A percentile compares a stretch with the other conserved stretches of the same genome.
phyloP scores from a whole-genome alignment of 2,888 invertebrate genomes.

The Ommatoiulus sabulosus region DNA sequence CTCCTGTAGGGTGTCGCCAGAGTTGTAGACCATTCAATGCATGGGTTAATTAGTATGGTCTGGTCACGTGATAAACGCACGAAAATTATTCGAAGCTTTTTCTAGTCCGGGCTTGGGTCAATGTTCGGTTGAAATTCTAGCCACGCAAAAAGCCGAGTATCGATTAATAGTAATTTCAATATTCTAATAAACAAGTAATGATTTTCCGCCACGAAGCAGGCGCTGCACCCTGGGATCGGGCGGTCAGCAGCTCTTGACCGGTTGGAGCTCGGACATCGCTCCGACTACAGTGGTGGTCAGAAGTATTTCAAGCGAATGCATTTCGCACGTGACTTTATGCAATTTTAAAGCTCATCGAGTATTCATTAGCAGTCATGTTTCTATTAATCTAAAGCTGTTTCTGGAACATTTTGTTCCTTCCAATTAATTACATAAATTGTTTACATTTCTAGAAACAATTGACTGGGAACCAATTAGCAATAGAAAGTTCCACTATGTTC shows the following conservation, averaged over 20 bases:
- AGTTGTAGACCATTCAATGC: neutral
- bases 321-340: no score
- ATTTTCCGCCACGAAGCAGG: neutral
- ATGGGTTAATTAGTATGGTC: neutral
- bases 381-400: no score
- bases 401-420: no score
- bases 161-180: constrained; percentile 11
- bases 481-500: no score
- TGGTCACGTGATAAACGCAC: neutral
- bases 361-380: no score
- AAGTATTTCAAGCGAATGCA: neutral
- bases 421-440: no score
- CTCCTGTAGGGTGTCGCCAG: neutral
- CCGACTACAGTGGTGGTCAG: constrained; percentile 1
- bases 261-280: neutral
- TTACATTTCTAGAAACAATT: no score
- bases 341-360: no score
- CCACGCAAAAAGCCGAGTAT: neutral
- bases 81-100: neutral
- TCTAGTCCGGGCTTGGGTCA: neutral
- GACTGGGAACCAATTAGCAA: no score
- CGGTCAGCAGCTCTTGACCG: constrained; percentile 19
- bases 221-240: neutral
- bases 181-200: constrained; percentile 4
- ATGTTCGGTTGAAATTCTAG: constrained; percentile 19